Evolutionary conservation across 2,797 vertebrate genomes (phyloP).

Genomic region (Acanthopagrus latus): DNA sequence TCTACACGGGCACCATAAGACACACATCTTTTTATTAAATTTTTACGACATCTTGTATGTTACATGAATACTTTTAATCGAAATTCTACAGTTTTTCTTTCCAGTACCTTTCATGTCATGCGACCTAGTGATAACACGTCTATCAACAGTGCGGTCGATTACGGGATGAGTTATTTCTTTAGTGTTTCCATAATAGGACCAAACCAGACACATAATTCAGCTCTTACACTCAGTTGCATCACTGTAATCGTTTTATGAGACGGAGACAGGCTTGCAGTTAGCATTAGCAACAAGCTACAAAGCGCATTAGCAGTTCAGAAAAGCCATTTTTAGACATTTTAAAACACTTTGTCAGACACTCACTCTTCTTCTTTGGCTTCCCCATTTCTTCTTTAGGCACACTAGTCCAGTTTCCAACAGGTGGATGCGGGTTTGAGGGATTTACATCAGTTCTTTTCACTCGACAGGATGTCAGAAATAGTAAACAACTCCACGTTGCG

Average conservation of each 20-base stretch:
- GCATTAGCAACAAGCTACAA: constrained; percentile 69
- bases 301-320: background rate
- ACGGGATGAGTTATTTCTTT: accelerated
- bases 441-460: constrained; percentile 9
- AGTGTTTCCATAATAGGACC: background rate
- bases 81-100: no score
- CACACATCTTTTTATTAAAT: no score
- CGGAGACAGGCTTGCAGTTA: constrained; percentile 31
- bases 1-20: no score
- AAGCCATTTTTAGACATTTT: background rate
- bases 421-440: background rate
- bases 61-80: no score
- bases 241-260: background rate
- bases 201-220: background rate
- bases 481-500: constrained; percentile 78
- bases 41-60: no score
- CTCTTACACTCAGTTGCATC: background rate
- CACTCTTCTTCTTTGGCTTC: constrained; percentile 87
- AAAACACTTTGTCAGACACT: constrained; percentile 55
- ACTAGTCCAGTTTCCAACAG: background rate
- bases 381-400: constrained; percentile 75
- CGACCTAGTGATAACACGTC: no score
- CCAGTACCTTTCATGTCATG: no score
- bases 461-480: background rate
- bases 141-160: no score